Percentiles rank a stretch among this genome's conserved stretches.
phyloP scores from a whole-genome alignment of 2,797 vertebrate genomes.

The Potorous gilbertii region DNA sequence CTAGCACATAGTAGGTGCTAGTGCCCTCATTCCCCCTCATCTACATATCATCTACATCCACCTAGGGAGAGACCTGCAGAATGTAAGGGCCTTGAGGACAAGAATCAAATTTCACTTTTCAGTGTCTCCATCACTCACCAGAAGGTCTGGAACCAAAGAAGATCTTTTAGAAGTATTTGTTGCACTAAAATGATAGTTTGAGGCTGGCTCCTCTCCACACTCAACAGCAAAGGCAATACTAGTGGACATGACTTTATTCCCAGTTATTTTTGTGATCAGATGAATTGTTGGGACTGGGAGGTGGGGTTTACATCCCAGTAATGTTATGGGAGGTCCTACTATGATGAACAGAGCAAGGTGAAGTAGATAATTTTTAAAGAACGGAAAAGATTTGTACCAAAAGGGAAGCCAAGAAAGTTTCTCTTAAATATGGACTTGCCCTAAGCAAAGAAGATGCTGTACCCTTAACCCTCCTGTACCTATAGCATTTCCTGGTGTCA shows the following conservation, averaged over 20 bases:
- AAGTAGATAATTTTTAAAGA: not conserved
- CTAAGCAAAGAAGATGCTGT: rapidly evolving
- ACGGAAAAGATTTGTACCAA: rapidly evolving
- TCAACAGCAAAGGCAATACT: not conserved
- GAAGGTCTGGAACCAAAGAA: not conserved
- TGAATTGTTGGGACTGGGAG: not conserved
- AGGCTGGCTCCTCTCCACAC: not conserved
- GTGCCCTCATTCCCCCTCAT: not conserved
- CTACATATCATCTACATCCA: no score
- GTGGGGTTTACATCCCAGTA: not conserved
- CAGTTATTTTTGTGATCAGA: not conserved
- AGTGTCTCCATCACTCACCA: not conserved
- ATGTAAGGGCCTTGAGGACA: not conserved
- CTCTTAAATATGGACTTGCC: rapidly evolving
- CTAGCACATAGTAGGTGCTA: not conserved
- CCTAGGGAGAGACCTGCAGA: not conserved
- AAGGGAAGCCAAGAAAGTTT: not conserved
- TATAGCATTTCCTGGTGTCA: rapidly evolving
- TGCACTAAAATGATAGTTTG: not conserved
- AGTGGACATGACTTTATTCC: not conserved
- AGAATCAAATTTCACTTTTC: not conserved
- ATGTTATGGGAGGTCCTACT: not conserved
- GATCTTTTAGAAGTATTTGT: not conserved
- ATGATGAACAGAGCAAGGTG: not conserved
- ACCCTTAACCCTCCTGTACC: not conserved